These are phyloP conservation scores for Diglossa brunneiventris DNA, from an alignment of 2,113 vertebrate species.

Conservation along the genomic window DNA sequence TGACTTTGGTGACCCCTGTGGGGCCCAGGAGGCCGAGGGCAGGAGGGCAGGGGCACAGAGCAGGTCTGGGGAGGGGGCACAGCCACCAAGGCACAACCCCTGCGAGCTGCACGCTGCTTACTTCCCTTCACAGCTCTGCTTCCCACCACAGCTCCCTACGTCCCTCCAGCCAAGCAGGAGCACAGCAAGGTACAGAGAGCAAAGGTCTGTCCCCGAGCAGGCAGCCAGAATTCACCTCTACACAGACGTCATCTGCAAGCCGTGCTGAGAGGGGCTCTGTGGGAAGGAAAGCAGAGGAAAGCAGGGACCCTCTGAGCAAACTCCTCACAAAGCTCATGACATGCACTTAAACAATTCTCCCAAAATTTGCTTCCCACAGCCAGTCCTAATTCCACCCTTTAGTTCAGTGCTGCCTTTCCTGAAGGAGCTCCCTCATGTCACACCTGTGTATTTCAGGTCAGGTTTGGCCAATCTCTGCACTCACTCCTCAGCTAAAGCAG, in stretches of 20 bases:
- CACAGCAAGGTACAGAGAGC: background rate
- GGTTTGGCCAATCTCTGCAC: background rate
- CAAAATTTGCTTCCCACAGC: background rate
- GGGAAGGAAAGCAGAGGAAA: background rate
- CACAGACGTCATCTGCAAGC: background rate
- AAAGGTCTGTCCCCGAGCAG: background rate
- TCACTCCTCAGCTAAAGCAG: background rate
- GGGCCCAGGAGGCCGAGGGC: background rate
- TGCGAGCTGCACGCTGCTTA: background rate
- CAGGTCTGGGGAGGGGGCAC: fast-evolving
- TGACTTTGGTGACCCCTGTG: background rate
- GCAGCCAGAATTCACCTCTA: background rate
- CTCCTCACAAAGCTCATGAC: background rate
- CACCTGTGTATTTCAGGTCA: background rate
- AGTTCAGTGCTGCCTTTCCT: background rate
- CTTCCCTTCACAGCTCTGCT: background rate
- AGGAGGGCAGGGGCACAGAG: background rate
- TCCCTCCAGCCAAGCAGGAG: background rate
- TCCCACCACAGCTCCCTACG: background rate
- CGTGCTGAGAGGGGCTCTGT: background rate
- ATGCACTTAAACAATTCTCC: background rate
- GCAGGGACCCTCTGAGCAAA: background rate
- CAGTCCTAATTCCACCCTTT: background rate
- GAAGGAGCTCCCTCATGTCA: background rate
- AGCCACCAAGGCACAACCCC: background rate